Base-by-base conservation (phyloP, 2,797 vertebrate species). In the Phyllotis vaccarum region DNA sequence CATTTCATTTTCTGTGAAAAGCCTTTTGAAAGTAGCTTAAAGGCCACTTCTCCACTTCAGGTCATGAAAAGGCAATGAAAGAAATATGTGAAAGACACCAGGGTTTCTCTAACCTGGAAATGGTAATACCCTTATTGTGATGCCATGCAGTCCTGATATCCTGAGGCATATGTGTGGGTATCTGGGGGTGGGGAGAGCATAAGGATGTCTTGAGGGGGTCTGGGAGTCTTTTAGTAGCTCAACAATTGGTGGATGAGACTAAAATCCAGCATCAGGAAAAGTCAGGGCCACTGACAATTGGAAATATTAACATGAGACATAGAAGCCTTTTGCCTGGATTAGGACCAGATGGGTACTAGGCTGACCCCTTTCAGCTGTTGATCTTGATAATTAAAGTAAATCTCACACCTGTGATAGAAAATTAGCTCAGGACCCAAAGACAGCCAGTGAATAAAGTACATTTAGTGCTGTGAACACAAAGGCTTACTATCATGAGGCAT, bases 381-480 rank as follows among this genome's bases (percentile, higher is more conserved):
- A 7, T 66, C 46, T n/a, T 27, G 29, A 79, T 94, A 96, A 97
- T 97, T 96, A 96, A 97, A 97, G 70, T 97, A 60, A 97, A 96
- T 97, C 98, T 96, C 95, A 97, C 98, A 98, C 98, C 96, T 98
- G 98, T 97, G 97, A 96, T 91, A 96, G 60, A 82, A 95, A 98
- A 97, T 96, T 75, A 98, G 92, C 90, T 95, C 74, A 0, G 95
- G 95, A 98, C 90, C 93, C 90, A 89, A 81, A 92, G 74, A 78
- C 40, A 85, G 43, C 64, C 87, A 29, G n/a, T 66, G 76, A 3
- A 74, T 79, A 72, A 80, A 96, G 89, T 52, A 46, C 92, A 97
- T 16, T 75, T 97, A 98, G 80, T 97, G 79, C 88, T 97, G 60
- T 92, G 75, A 95, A 89, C 91, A 97, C 96, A 98, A 94, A 98